A percentile compares a stretch with the other conserved stretches of the same genome.
Conservation (phyloP, 2,888 invertebrate species). For the Polydrusus cervinus region DNA sequence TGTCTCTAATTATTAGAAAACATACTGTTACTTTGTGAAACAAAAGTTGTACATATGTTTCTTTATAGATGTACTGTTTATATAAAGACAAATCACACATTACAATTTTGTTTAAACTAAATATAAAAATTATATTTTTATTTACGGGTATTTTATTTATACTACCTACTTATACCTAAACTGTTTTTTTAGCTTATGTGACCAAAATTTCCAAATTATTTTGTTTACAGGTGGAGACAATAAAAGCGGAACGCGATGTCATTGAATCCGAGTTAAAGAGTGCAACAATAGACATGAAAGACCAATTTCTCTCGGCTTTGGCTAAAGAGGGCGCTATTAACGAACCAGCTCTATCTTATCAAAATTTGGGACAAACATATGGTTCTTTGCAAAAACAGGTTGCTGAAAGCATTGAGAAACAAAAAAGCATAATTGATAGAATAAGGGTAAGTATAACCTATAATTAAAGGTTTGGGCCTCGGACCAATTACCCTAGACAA, state of each 20-base stretch:
- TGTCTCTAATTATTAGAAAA: no score
- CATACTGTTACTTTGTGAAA: no score
- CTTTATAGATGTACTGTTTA: no score
- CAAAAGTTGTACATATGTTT: no score
- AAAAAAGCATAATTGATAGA: conserved; percentile 80
- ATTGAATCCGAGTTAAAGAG: conserved; percentile 91
- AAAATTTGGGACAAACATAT: conserved; percentile 82
- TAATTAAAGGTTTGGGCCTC: no score
- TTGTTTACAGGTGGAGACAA: conserved; percentile 79
- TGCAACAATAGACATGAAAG: conserved; percentile 87
- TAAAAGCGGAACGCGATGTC: conserved; percentile 92
- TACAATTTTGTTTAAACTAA: no score
- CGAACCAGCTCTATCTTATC: conserved; percentile 82
- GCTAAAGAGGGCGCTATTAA: conserved; percentile 85
- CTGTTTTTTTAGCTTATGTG: no score
- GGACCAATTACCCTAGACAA: no score
- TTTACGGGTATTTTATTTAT: no score
- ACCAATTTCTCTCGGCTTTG: conserved; percentile 83
- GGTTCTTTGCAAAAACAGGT: conserved; percentile 87
- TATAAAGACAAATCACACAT: no score
- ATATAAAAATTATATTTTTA: no score
- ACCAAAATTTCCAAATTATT: not conserved
- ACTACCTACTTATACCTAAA: no score
- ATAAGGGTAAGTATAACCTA: conserved; percentile 75
- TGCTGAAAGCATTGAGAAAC: conserved; percentile 82